These are phyloP conservation scores for Zosterops borbonicus DNA, from an alignment of 2,113 vertebrate genomes.

Conservation along the genomic window DNA sequence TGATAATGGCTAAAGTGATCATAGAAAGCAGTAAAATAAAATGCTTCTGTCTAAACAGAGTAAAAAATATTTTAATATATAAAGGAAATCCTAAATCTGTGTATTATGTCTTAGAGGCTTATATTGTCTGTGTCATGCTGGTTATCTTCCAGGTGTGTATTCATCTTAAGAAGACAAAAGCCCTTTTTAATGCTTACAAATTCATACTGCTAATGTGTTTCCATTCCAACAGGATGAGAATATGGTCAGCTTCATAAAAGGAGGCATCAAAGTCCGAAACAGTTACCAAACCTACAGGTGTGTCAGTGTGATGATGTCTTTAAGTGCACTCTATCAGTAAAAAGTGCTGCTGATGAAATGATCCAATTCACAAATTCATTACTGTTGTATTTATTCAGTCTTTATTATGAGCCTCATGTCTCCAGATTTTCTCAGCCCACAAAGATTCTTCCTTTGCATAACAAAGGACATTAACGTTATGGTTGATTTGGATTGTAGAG, in stretches of 20 bases:
- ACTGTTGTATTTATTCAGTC: not conserved
- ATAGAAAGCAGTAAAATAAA: not conserved
- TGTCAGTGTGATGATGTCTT: not conserved
- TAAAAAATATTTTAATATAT: not conserved
- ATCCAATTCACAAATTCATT: not conserved
- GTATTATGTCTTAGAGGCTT: not conserved
- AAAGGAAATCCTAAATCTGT: not conserved
- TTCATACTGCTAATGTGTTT: not conserved
- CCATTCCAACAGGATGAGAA: constrained; percentile 88
- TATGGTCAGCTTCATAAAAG: constrained; percentile 99
- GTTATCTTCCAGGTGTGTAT: not conserved
- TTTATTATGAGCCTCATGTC: not conserved
- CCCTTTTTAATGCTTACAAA: not conserved
- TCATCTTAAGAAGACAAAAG: not conserved
- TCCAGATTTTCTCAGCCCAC: not conserved
- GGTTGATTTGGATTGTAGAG: not conserved
- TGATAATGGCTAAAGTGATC: not conserved
- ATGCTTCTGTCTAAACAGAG: not conserved
- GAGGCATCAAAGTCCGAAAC: constrained; percentile 95
- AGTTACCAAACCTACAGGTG: constrained; percentile 98
- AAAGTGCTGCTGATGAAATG: not conserved
- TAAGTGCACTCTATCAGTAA: not conserved
- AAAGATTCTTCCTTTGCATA: not conserved
- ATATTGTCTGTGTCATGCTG: not conserved
- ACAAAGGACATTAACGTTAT: not conserved